A percentile compares a stretch with the other conserved stretches of the same genome.
Evolutionary conservation across 2,113 vertebrate genomes (phyloP).

Genomic region (Tympanuchus pallidicinctus): DNA sequence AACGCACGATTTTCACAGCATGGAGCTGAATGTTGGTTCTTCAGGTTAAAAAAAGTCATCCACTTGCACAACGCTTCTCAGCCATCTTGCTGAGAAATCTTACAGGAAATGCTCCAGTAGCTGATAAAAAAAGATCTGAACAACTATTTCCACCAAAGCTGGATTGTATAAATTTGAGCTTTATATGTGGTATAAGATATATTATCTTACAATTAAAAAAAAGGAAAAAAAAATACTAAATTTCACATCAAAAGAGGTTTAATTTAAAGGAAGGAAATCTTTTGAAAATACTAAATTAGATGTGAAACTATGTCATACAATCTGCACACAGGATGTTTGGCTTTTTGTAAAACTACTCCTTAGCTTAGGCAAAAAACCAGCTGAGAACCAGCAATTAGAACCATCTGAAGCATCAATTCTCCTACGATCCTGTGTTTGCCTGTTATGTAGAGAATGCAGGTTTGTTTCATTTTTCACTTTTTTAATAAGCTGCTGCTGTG

Average conservation of each 20-base stretch:
- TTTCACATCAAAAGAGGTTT: neutral
- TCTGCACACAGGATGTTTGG: constrained; percentile 1
- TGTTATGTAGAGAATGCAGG: constrained; percentile 3
- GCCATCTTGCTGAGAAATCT: neutral
- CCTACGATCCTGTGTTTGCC: neutral
- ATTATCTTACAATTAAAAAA: neutral
- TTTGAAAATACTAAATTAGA: neutral
- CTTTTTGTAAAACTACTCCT: constrained; percentile 17
- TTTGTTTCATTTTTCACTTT: constrained; percentile 21
- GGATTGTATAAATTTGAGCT: neutral
- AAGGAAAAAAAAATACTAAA: neutral
- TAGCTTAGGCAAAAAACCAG: constrained; percentile 67
- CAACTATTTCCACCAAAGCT: neutral
- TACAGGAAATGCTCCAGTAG: neutral
- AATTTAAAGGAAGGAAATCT: neutral
- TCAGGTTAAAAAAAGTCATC: neutral
- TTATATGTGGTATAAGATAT: neutral
- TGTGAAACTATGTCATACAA: neutral
- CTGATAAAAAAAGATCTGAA: neutral
- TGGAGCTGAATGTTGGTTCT: neutral
- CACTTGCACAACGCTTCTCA: neutral
- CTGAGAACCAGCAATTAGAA: constrained; percentile 74
- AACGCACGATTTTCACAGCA: neutral
- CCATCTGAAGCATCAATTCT: constrained; percentile 58
- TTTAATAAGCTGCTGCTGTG: constrained; percentile 49